These are phyloP conservation scores for Eristalis intricaria DNA, from an alignment of 2,888 invertebrate species.

Conservation along the genomic window DNA sequence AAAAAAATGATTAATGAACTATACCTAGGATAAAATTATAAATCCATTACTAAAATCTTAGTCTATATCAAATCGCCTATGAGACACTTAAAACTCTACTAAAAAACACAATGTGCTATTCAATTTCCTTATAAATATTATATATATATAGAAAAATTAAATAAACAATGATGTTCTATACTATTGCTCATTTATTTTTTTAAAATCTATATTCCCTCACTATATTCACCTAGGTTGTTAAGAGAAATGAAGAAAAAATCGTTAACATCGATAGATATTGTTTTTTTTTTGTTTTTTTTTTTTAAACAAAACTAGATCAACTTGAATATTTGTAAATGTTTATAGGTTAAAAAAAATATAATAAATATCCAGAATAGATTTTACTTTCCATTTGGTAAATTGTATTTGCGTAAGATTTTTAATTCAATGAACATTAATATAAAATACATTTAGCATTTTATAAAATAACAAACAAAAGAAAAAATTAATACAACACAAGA, in stretches of 20 bases:
- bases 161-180: conserved; percentile 18
- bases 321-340: conserved; percentile 43
- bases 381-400: conserved; percentile 11
- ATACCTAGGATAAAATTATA: background rate
- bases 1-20: conserved; percentile 16
- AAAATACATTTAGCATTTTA: conserved; percentile 45
- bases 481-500: no score
- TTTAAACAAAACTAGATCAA: background rate
- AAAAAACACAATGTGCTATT: conserved; percentile 34
- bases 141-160: conserved; percentile 6
- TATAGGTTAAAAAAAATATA: conserved; percentile 26
- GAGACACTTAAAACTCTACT: background rate
- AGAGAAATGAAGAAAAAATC: conserved; percentile 13
- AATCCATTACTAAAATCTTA: conserved; percentile 3
- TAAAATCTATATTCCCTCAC: conserved; percentile 20
- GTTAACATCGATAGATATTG: conserved; percentile 50
- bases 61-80: conserved; percentile 1
- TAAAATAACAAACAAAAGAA: conserved; percentile 20
- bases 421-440: conserved; percentile 23
- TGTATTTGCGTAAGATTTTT: conserved; percentile 19
- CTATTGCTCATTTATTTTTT: background rate
- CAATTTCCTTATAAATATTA: background rate
- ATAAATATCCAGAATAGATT: conserved; percentile 3
- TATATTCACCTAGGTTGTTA: conserved; percentile 48
- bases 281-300: background rate